A percentile compares a stretch with the other conserved stretches of the same genome.
These are phyloP conservation scores for Drosophila kuntzei DNA, from an alignment of 2,888 invertebrate genomes.

Conservation along the genomic window DNA sequence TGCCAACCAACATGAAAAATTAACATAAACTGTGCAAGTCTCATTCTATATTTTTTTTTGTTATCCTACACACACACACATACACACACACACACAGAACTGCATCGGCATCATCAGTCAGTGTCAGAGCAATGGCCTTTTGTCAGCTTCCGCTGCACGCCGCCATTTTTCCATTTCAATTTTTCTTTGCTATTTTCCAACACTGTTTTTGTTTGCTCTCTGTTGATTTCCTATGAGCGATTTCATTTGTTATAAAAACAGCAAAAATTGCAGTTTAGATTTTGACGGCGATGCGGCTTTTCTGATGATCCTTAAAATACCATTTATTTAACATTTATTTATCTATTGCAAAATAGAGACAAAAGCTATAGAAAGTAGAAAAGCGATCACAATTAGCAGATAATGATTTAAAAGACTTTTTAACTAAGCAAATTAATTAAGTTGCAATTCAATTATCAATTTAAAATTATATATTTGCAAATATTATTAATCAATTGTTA, in stretches of 20 bases:
- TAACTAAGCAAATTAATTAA: no score
- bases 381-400: no score
- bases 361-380: neutral
- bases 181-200: slow-evolving; percentile 56
- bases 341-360: neutral
- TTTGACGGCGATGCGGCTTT: slow-evolving; percentile 21
- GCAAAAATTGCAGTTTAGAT: slow-evolving; percentile 33
- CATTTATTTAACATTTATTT: slow-evolving; percentile 33
- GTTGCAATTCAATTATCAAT: no score
- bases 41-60: slow-evolving; percentile 28
- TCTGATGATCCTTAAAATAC: slow-evolving; percentile 12
- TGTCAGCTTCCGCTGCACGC: slow-evolving; percentile 76
- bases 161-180: slow-evolving; percentile 42
- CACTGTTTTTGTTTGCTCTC: slow-evolving; percentile 26
- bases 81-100: neutral
- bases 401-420: neutral
- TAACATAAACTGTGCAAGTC: slow-evolving; percentile 64
- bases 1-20: slow-evolving; percentile 70
- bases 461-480: no score
- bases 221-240: slow-evolving; percentile 38
- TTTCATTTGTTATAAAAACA: slow-evolving; percentile 41
- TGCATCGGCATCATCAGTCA: slow-evolving; percentile 75
- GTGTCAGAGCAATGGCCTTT: slow-evolving; percentile 78
- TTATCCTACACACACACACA: slow-evolving; percentile 1
- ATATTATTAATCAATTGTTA: no score